Evolutionary conservation across 2,888 invertebrate genomes (phyloP).

Genomic region (Agonum fuliginosum): DNA sequence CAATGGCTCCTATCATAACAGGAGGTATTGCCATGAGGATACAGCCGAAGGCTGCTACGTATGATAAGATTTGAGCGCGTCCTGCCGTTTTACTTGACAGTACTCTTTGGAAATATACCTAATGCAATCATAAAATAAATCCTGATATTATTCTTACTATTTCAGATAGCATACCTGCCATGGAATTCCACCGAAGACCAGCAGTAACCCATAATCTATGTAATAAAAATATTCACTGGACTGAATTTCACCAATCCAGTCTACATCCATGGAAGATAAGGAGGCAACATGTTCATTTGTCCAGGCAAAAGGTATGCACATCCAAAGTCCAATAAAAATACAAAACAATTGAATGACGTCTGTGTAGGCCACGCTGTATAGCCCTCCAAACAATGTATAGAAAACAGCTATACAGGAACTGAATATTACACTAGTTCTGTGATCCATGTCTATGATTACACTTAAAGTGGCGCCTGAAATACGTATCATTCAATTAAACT

Average conservation of each 20-base stretch:
- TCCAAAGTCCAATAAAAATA: slow-evolving; percentile 98
- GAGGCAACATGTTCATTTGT: slow-evolving; percentile 89
- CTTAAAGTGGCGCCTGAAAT: slow-evolving; percentile 91
- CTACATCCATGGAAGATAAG: slow-evolving; percentile 87
- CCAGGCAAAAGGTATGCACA: slow-evolving; percentile 98
- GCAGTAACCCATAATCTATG: slow-evolving; percentile 89
- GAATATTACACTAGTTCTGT: slow-evolving; percentile 92
- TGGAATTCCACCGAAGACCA: slow-evolving; percentile 96
- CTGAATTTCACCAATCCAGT: slow-evolving; percentile 91
- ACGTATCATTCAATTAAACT: background rate
- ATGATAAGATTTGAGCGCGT: slow-evolving; percentile 94
- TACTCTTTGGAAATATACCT: slow-evolving; percentile 98
- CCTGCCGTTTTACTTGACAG: slow-evolving; percentile 96
- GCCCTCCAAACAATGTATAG: slow-evolving; percentile 97
- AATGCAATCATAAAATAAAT: background rate
- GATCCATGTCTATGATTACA: slow-evolving; percentile 97
- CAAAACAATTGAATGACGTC: slow-evolving; percentile 98
- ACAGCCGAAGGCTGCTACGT: slow-evolving; percentile 96
- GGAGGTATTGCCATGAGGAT: slow-evolving; percentile 98
- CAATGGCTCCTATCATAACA: slow-evolving; percentile 97
- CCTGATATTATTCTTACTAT: background rate
- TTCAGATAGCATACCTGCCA: slow-evolving; percentile 84
- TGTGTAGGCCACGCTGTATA: slow-evolving; percentile 99
- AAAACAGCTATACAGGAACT: slow-evolving; percentile 97
- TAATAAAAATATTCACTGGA: slow-evolving; percentile 86